A percentile compares a stretch with the other conserved stretches of the same genome.
Evolutionary conservation across 1,140 invertebrate species (phyloP).

Genomic region (Chrysomallon squamiferum): DNA sequence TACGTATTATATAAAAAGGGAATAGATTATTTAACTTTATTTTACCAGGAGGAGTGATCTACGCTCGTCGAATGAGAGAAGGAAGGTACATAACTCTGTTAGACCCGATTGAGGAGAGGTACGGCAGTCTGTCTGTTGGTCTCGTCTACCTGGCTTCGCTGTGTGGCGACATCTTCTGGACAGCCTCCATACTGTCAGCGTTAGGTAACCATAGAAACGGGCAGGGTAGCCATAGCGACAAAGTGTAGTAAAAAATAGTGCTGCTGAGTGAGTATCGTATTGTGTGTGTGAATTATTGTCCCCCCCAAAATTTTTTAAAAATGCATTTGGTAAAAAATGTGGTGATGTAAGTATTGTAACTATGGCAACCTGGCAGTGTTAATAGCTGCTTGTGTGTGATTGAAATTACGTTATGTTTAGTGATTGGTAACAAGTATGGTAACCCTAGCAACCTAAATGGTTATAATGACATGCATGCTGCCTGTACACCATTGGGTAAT

Average conservation of each 20-base stretch:
- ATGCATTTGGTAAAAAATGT: background rate
- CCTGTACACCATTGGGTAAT: no score
- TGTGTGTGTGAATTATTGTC: background rate
- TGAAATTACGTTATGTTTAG: no score
- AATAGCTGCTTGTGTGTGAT: no score
- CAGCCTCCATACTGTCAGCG: constrained; percentile 58
- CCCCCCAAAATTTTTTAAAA: background rate
- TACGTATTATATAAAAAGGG: no score
- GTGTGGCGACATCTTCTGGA: constrained; percentile 60
- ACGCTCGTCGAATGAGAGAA: constrained; percentile 50
- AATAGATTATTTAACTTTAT: no score
- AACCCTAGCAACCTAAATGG: no score
- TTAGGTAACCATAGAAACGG: constrained; percentile 47
- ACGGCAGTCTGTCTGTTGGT: constrained; percentile 38
- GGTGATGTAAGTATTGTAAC: no score
- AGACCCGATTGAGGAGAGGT: constrained; percentile 50
- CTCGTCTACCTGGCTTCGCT: constrained; percentile 53
- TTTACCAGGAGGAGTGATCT: constrained; percentile 44
- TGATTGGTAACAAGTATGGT: no score
- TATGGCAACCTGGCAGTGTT: no score
- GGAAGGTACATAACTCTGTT: constrained; percentile 53
- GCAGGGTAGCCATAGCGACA: background rate
- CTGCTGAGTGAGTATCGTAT: background rate
- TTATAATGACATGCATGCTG: no score
- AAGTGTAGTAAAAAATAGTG: background rate